phyloP scores from a whole-genome alignment of 2,888 invertebrate genomes.

The Margaritifera margaritifera region DNA sequence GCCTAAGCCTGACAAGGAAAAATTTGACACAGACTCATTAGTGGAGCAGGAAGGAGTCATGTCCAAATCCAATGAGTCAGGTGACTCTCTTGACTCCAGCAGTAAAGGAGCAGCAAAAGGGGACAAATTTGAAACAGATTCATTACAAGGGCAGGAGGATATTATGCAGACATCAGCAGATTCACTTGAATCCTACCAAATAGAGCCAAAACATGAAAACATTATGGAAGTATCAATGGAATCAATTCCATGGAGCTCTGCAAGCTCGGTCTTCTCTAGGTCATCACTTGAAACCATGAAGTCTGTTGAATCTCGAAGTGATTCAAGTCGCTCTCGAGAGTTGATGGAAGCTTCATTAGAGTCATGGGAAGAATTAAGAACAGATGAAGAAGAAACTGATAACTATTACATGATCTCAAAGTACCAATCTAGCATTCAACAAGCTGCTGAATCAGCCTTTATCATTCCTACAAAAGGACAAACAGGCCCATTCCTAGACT shows the following conservation, averaged over 20 bases:
- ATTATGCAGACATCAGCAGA: conserved; percentile 63
- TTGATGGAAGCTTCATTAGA: conserved; percentile 71
- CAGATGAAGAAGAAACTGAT: conserved; percentile 32
- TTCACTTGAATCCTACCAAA: conserved; percentile 58
- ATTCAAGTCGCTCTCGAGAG: conserved; percentile 53
- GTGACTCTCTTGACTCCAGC: conserved; percentile 17
- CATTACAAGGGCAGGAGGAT: conserved; percentile 44
- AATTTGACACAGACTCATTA: conserved; percentile 54
- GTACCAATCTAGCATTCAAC: conserved; percentile 34
- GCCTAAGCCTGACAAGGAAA: conserved; percentile 35
- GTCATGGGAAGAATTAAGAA: conserved; percentile 55
- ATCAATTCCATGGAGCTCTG: conserved; percentile 57
- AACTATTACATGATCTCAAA: conserved; percentile 41
- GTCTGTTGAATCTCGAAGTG: conserved; percentile 55
- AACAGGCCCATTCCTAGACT: conserved; percentile 50
- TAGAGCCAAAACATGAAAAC: conserved; percentile 37
- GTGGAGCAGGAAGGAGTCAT: conserved; percentile 46
- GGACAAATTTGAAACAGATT: conserved; percentile 48
- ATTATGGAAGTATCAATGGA: conserved; percentile 53
- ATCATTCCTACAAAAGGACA: conserved; percentile 29
- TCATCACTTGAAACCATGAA: conserved; percentile 60
- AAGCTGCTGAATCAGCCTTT: conserved; percentile 31
- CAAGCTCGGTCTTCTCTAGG: conserved; percentile 61
- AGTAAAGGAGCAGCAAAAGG: conserved; percentile 18
- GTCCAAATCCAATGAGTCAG: conserved; percentile 58